These are phyloP conservation scores for Andrena trimmerana DNA, from an alignment of 2,888 invertebrate genomes.

Conservation along the genomic window DNA sequence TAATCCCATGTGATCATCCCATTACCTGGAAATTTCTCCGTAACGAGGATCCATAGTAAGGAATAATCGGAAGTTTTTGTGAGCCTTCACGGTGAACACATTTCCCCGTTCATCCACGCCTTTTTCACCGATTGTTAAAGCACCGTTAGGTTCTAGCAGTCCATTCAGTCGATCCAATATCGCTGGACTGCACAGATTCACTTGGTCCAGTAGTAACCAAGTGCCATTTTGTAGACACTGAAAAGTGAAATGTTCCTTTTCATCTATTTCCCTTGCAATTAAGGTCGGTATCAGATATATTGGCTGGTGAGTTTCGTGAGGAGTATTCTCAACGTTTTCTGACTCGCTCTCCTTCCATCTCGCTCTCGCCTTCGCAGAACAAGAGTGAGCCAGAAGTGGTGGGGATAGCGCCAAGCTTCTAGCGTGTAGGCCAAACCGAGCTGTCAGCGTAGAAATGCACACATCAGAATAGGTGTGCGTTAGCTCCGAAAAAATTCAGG, in stretches of 20 bases:
- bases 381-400: no score
- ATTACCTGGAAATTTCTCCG: conserved; percentile 96
- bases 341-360: no score
- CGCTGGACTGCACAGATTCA: conserved; percentile 98
- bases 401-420: no score
- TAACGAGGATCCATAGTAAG: conserved; percentile 97
- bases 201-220: conserved; percentile 96
- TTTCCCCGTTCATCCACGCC: conserved; percentile 91
- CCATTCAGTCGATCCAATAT: conserved; percentile 98
- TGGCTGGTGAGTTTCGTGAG: no score
- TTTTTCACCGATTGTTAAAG: conserved; percentile 95
- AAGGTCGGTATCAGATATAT: no score
- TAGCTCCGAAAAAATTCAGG: no score
- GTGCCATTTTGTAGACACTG: conserved; percentile 92
- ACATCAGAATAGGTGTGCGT: no score
- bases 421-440: no score
- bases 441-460: no score
- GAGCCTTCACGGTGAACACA: conserved; percentile 92
- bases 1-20: conserved; percentile 14
- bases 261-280: background rate
- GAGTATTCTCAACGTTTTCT: no score
- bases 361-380: no score
- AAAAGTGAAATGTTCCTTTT: conserved; percentile 63
- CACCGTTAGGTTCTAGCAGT: conserved; percentile 96
- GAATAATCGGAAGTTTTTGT: conserved; percentile 96